Conservation (phyloP, 2,113 vertebrate species). For the Microcebus ravelobensis region DNA sequence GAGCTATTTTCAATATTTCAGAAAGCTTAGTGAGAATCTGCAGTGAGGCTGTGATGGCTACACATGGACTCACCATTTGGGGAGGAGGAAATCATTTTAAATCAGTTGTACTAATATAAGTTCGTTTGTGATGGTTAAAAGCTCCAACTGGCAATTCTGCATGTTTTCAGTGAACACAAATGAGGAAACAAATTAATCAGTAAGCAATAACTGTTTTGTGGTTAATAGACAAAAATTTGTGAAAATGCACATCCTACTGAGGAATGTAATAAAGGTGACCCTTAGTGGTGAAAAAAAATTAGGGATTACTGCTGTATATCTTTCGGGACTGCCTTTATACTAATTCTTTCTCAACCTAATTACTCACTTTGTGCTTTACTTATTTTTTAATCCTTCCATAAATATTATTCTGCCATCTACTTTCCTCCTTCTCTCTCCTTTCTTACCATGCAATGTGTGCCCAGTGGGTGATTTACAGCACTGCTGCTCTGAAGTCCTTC, state of each 20-base stretch:
- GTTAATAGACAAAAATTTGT: background rate
- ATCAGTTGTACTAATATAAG: background rate
- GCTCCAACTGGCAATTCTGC: background rate
- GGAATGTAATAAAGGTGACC: constrained; percentile 9
- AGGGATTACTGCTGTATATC: background rate
- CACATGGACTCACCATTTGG: background rate
- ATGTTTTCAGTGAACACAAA: background rate
- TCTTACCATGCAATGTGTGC: background rate
- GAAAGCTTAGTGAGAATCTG: background rate
- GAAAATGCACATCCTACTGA: background rate
- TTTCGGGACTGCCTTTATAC: constrained; percentile 7
- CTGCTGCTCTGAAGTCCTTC: background rate
- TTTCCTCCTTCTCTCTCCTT: background rate
- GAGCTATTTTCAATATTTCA: background rate
- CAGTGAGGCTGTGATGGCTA: background rate
- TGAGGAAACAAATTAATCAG: constrained; percentile 29
- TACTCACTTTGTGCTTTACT: background rate
- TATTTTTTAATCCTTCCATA: background rate
- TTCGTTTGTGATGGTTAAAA: constrained; percentile 14
- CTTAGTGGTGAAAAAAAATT: background rate
- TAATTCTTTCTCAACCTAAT: constrained; percentile 3
- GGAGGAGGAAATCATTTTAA: background rate
- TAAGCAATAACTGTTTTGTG: background rate
- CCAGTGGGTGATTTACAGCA: background rate
- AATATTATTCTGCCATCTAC: background rate